Percentiles rank a stretch among this genome's conserved stretches.
Evolutionary conservation across 2,888 invertebrate genomes (phyloP).

Genomic region (Noctua janthe): DNA sequence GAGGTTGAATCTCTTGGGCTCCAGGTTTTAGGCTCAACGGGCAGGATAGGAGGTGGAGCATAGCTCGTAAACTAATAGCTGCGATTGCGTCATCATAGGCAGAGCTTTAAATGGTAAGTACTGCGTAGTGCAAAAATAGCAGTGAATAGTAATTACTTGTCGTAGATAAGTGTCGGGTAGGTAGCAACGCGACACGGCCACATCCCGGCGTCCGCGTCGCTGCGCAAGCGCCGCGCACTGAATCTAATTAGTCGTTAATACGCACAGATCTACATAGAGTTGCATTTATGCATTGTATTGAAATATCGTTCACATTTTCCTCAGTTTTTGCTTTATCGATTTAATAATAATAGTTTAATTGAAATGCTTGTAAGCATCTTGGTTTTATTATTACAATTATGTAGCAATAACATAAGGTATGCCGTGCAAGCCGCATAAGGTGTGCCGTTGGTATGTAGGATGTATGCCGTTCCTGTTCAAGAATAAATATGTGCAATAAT

Average conservation of each 20-base stretch:
- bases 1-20: not conserved
- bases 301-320: slow-evolving; percentile 31
- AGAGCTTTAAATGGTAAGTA: slow-evolving; percentile 4
- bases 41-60: not conserved
- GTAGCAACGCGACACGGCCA: slow-evolving; percentile 66
- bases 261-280: slow-evolving; percentile 57
- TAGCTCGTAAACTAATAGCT: not conserved
- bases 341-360: slow-evolving; percentile 13
- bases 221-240: slow-evolving; percentile 67
- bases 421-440: too few species aligned
- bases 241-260: slow-evolving; percentile 69
- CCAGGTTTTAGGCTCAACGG: not conserved
- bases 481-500: too few species aligned
- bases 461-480: too few species aligned
- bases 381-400: too few species aligned
- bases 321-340: slow-evolving; percentile 17
- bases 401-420: too few species aligned
- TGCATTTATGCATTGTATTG: slow-evolving; percentile 43
- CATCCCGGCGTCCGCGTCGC: slow-evolving; percentile 68
- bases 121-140: slow-evolving; percentile 37
- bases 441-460: too few species aligned
- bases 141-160: slow-evolving; percentile 47
- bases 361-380: not conserved
- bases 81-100: slow-evolving; percentile 2
- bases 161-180: slow-evolving; percentile 52